Percentiles rank a stretch among this genome's conserved stretches.
phyloP scores from a whole-genome alignment of 2,113 vertebrate species.

The Pycnonotus jocosus region DNA sequence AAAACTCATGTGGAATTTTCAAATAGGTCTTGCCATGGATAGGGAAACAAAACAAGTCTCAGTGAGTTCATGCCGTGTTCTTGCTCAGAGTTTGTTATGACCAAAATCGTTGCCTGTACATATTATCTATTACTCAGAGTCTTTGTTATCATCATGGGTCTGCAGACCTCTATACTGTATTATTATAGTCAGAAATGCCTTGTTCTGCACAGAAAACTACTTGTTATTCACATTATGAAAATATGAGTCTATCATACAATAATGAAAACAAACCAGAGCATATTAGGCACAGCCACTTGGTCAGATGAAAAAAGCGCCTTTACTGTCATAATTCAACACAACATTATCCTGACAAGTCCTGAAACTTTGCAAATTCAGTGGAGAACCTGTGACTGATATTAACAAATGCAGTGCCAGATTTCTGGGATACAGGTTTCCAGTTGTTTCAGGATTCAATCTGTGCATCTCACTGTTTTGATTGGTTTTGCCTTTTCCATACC shows the following conservation, averaged over 20 bases:
- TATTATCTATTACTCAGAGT: neutral
- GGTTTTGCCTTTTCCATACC: neutral
- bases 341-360: neutral
- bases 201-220: neutral
- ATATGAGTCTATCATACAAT: neutral
- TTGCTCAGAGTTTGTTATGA: neutral
- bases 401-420: neutral
- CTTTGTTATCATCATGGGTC: neutral
- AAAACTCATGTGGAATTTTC: neutral
- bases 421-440: neutral
- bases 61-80: neutral
- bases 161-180: neutral
- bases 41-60: neutral
- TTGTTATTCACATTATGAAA: neutral
- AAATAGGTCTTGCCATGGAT: neutral
- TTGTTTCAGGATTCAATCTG: neutral
- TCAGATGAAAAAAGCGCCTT: neutral
- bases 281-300: neutral
- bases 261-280: neutral
- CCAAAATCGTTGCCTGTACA: neutral
- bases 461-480: neutral
- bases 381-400: neutral
- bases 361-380: neutral
- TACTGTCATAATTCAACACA: neutral
- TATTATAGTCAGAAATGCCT: neutral